A percentile compares a stretch with the other conserved stretches of the same genome.
phyloP scores from a whole-genome alignment of 2,888 invertebrate species.

The Actias luna region DNA sequence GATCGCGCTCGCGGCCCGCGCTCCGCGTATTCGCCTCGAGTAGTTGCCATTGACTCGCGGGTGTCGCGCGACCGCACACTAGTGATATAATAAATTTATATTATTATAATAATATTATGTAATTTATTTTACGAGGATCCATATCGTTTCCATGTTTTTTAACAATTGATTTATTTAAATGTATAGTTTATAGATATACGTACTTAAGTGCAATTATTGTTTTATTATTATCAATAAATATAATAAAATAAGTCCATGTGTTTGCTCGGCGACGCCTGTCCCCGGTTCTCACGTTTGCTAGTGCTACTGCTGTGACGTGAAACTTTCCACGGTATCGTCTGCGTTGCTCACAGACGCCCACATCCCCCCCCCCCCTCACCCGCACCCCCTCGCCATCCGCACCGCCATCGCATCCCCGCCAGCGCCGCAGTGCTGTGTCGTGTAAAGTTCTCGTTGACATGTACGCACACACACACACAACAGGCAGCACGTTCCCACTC shows the following conservation, averaged over 20 bases:
- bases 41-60: constrained; percentile 58
- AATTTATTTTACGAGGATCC: constrained; percentile 53
- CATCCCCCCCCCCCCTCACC: neutral
- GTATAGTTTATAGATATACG: constrained; percentile 63
- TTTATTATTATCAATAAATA: constrained; percentile 66
- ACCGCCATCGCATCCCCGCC: too few relatives aligned
- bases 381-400: neutral
- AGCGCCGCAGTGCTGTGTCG: too few relatives aligned
- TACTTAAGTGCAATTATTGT: constrained; percentile 69
- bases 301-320: neutral
- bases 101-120: constrained; percentile 42
- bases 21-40: constrained; percentile 31
- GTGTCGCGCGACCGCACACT: constrained; percentile 36
- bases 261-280: neutral
- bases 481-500: neutral
- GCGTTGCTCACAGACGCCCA: neutral
- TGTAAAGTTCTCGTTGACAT: neutral
- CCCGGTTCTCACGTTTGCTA: too few relatives aligned
- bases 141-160: constrained; percentile 54
- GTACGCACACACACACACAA: neutral
- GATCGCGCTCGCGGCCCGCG: constrained; percentile 25
- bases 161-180: constrained; percentile 68
- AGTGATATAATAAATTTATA: constrained; percentile 35
- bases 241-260: constrained; percentile 26
- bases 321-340: neutral